A percentile compares a stretch with the other conserved stretches of the same genome.
Conservation (phyloP, 2,797 vertebrate species). For the Pseudopleuronectes americanus region DNA sequence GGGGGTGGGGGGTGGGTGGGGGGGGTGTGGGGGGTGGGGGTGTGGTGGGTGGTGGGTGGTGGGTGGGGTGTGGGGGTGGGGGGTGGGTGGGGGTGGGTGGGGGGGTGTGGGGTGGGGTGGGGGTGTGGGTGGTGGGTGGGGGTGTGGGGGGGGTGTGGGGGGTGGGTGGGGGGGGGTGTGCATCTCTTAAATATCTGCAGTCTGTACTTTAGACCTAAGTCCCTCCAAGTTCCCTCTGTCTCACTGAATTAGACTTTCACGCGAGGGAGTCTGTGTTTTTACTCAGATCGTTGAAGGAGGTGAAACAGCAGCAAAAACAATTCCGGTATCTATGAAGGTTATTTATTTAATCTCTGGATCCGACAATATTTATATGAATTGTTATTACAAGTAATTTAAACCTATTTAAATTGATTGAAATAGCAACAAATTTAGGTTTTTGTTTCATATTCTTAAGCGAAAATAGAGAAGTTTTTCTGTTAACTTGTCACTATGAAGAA, state of each 20-base stretch:
- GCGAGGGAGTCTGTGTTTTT: background rate
- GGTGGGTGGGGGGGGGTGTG: constrained; percentile 9
- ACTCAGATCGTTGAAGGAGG: no score
- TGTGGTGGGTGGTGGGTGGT: no score
- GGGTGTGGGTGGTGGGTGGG: background rate
- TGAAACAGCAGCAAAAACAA: background rate
- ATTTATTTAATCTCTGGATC: no score
- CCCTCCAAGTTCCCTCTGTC: constrained; percentile 50
- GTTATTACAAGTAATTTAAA: background rate
- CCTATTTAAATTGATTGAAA: no score
- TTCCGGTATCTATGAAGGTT: background rate
- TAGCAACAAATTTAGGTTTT: no score
- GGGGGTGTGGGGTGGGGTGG: no score
- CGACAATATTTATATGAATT: background rate
- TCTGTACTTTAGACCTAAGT: constrained; percentile 45
- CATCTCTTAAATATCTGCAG: constrained; percentile 56
- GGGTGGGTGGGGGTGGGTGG: constrained; percentile 3
- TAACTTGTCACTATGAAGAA: no score
- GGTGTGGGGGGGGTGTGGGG: background rate
- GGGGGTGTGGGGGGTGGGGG: background rate
- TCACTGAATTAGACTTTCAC: background rate
- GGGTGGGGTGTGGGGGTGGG: background rate
- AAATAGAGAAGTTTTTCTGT: no score
- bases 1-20: constrained; percentile 2
- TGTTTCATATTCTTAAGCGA: no score